Evolutionary conservation across 2,113 vertebrate species (phyloP).

Genomic region (Parus major): DNA sequence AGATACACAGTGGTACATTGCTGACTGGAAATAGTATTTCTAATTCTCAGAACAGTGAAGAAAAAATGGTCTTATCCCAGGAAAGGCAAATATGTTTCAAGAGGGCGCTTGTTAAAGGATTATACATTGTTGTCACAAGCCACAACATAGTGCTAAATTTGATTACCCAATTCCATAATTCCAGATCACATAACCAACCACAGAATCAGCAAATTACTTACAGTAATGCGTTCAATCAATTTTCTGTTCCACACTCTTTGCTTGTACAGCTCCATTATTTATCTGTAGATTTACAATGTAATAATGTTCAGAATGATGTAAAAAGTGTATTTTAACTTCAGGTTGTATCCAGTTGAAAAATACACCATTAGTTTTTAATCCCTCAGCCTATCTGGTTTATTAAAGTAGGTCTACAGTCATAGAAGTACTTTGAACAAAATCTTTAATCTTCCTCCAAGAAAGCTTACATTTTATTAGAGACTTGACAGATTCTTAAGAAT

Average conservation of each 20-base stretch:
- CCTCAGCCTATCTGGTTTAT: background rate
- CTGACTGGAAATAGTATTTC: background rate
- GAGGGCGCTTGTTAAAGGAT: background rate
- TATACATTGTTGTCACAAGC: background rate
- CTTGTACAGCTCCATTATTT: background rate
- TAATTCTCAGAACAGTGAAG: background rate
- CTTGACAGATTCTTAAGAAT: background rate
- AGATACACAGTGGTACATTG: background rate
- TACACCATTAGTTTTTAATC: background rate
- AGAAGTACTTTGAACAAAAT: background rate
- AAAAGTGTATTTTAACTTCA: background rate
- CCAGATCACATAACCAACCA: background rate
- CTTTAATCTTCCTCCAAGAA: slow-evolving; percentile 16
- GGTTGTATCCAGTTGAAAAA: background rate
- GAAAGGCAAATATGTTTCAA: background rate
- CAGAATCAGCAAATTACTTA: background rate
- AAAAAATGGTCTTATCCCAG: background rate
- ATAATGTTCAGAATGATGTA: background rate
- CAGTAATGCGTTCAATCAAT: background rate
- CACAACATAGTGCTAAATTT: background rate
- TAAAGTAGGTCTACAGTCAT: slow-evolving; percentile 5
- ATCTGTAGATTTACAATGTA: background rate
- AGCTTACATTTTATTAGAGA: background rate
- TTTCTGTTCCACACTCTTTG: background rate
- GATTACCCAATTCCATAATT: background rate